These are phyloP conservation scores for Malurus elegans DNA, from an alignment of 2,113 vertebrate species.

Conservation along the genomic window DNA sequence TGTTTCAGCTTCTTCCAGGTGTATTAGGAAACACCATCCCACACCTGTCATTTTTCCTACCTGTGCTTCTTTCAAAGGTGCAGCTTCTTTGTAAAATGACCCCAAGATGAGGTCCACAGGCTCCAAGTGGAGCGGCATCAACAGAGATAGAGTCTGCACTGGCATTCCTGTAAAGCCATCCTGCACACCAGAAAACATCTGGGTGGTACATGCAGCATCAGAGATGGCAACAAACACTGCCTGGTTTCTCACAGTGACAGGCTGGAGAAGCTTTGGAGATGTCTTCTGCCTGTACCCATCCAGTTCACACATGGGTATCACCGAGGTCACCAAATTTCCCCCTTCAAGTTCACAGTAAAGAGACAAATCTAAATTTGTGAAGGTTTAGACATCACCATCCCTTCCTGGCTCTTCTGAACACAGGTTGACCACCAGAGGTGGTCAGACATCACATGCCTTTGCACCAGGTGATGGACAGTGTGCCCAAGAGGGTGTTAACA, in stretches of 20 bases:
- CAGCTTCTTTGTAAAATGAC: neutral
- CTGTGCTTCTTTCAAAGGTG: neutral
- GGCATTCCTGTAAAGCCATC: neutral
- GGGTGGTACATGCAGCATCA: rapidly evolving
- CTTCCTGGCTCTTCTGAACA: neutral
- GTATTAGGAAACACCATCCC: neutral
- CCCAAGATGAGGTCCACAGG: neutral
- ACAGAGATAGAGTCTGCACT: neutral
- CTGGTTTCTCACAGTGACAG: neutral
- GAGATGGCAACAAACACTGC: neutral
- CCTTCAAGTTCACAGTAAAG: neutral
- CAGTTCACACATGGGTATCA: neutral
- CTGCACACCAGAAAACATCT: rapidly evolving
- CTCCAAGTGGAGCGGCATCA: neutral
- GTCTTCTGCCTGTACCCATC: neutral
- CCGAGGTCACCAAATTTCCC: neutral
- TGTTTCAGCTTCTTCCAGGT: neutral
- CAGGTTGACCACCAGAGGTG: rapidly evolving
- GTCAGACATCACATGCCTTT: neutral
- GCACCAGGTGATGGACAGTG: rapidly evolving
- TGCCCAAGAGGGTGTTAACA: neutral
- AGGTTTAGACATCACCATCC: neutral
- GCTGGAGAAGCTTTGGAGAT: neutral
- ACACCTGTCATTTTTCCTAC: neutral
- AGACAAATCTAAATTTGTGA: neutral